Conservation (phyloP, 1,140 invertebrate genomes). For the Pseudomyrmex cubaensis region DNA sequence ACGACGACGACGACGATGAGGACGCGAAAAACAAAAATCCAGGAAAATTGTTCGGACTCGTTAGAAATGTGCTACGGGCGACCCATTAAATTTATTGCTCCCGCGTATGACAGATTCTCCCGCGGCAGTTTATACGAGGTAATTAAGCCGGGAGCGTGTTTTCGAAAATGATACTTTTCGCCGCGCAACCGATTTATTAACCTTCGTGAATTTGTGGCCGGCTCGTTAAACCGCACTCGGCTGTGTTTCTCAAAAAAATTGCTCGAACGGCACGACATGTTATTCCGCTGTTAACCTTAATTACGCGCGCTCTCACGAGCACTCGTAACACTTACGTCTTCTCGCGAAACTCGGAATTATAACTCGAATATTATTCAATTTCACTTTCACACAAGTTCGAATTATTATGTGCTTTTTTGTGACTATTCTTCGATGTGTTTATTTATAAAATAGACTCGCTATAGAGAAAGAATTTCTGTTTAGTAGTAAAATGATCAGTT, state of each 20-base stretch:
- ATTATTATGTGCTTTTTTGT: too few relatives aligned
- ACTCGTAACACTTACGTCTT: background rate
- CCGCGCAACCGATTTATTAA: constrained; percentile 8
- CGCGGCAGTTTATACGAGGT: constrained; percentile 19
- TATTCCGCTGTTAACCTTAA: constrained; percentile 31
- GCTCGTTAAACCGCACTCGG: constrained; percentile 5
- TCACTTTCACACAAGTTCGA: constrained; percentile 1
- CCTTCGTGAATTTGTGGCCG: background rate
- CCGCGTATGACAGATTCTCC: background rate
- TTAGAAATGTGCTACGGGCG: constrained; percentile 41
- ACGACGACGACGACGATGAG: constrained; percentile 22
- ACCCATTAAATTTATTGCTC: constrained; percentile 54
- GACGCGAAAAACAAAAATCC: constrained; percentile 56
- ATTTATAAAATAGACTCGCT: background rate
- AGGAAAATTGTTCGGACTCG: constrained; percentile 45
- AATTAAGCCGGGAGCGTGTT: constrained; percentile 36
- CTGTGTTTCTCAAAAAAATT: constrained; percentile 8
- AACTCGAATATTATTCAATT: constrained; percentile 13
- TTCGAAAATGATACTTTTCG: constrained; percentile 36
- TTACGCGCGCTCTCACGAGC: constrained; percentile 24
- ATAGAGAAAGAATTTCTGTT: constrained; percentile 4
- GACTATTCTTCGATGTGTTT: too few relatives aligned
- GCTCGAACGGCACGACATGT: background rate
- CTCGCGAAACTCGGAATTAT: background rate
- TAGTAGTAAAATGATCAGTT: constrained; percentile 24